These are phyloP conservation scores for Frankliniella fusca DNA, from an alignment of 2,888 invertebrate species.

Conservation along the genomic window DNA sequence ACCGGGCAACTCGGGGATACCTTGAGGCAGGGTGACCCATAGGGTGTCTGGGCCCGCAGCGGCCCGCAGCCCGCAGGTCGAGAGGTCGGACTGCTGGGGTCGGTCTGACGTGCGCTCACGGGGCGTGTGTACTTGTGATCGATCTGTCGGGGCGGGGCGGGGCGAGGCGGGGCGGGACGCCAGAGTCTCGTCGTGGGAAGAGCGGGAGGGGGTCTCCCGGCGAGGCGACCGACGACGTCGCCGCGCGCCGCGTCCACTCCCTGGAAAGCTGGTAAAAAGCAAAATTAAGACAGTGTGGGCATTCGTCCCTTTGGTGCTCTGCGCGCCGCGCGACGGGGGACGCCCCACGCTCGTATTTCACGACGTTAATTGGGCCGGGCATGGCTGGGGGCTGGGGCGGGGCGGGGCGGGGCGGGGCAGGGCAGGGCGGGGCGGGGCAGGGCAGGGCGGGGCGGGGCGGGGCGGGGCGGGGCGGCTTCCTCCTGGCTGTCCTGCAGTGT, in stretches of 20 bases:
- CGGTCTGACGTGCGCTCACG: not conserved
- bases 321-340: not conserved
- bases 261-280: too few relatives aligned
- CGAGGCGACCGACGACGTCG: too few relatives aligned
- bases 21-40: too few relatives aligned
- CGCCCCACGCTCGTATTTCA: conserved; percentile 14
- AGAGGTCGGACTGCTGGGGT: not conserved
- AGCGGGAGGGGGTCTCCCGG: not conserved
- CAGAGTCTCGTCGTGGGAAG: not conserved
- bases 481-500: not conserved
- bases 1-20: too few relatives aligned
- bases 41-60: too few relatives aligned
- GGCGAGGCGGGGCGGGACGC: not conserved
- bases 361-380: not conserved
- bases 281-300: too few relatives aligned
- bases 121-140: not conserved
- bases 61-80: not conserved
- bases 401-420: not conserved
- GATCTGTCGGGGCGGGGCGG: not conserved
- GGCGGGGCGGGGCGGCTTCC: not conserved
- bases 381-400: not conserved
- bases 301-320: too few relatives aligned
- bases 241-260: too few relatives aligned
- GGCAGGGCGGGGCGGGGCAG: not conserved
- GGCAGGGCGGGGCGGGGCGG: not conserved